These are phyloP conservation scores for Pelodytes ibericus DNA, from an alignment of 2,797 vertebrate species.

Conservation along the genomic window DNA sequence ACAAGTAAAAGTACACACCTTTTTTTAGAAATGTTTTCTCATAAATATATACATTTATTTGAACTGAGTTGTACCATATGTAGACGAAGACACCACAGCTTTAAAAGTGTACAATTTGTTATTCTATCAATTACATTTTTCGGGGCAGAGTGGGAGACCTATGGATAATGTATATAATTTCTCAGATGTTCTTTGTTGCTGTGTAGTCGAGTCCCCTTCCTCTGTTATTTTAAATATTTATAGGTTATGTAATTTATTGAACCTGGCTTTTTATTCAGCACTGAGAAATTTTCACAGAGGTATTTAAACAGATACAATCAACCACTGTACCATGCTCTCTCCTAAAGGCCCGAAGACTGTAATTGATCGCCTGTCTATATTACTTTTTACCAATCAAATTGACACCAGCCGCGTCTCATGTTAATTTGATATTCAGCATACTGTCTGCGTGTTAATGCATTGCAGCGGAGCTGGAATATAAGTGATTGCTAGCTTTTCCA, in stretches of 20 bases:
- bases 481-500: neutral
- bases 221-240: conserved; percentile 23
- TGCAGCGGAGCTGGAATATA: conserved; percentile 6
- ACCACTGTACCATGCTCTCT: neutral
- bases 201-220: neutral
- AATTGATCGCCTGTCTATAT: conserved; percentile 17
- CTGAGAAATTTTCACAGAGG: conserved; percentile 15
- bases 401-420: neutral
- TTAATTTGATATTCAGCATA: conserved; percentile 13
- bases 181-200: neutral
- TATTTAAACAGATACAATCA: conserved; percentile 32
- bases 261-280: conserved; percentile 12
- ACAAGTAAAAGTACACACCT: no score
- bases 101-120: neutral
- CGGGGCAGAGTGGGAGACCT: neutral
- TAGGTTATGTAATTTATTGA: conserved; percentile 22
- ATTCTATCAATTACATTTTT: neutral
- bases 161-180: neutral
- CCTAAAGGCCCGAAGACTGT: neutral
- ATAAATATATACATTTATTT: neutral
- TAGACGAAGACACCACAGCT: neutral
- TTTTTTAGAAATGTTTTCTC: neutral
- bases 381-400: conserved; percentile 17
- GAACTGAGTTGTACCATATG: neutral
- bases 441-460: neutral